These are phyloP conservation scores for Choloepus hoffmanni DNA, from an alignment of 2,113 vertebrate genomes.

Conservation along the genomic window DNA sequence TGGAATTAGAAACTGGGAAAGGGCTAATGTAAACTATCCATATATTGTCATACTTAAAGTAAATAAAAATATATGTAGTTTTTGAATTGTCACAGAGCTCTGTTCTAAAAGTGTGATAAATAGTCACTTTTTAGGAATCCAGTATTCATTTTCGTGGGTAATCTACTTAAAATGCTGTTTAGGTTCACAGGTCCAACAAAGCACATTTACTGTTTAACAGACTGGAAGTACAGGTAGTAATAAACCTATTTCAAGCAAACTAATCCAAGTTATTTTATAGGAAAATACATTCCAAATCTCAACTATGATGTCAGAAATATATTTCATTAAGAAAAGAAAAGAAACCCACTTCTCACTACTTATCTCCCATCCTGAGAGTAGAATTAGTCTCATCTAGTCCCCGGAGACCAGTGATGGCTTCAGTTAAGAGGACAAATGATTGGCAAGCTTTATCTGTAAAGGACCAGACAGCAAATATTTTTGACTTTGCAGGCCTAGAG, in stretches of 20 bases:
- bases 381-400: background rate
- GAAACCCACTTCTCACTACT: background rate
- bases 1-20: background rate
- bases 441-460: background rate
- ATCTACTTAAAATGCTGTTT: slow-evolving; percentile 27
- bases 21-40: background rate
- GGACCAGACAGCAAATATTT: background rate
- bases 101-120: background rate
- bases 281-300: background rate
- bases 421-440: background rate
- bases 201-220: slow-evolving; percentile 31
- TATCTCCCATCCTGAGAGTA: background rate
- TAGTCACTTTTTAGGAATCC: background rate
- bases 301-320: background rate
- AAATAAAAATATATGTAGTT: background rate
- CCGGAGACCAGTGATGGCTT: background rate
- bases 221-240: background rate
- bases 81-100: background rate
- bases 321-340: background rate
- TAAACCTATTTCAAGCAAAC: slow-evolving; percentile 38
- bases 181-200: background rate
- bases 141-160: slow-evolving; percentile 22
- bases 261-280: background rate
- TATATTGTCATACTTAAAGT: background rate
- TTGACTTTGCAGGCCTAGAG: background rate